Base-by-base conservation (phyloP, 2,113 vertebrate species). In the Callionymus lyra region DNA sequence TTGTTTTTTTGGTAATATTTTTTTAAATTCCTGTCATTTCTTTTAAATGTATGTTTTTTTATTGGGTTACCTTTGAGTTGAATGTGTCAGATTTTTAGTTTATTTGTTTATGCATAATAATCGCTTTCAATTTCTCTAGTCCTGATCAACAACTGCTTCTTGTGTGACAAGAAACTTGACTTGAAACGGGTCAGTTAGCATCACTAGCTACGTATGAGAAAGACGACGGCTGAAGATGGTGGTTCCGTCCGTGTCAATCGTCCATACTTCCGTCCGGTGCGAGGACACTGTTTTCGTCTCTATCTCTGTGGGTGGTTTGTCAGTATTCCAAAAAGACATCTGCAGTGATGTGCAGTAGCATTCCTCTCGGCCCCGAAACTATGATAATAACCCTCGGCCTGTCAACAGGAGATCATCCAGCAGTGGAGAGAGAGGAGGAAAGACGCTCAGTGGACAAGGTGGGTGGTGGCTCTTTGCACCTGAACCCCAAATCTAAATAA, bases 361-460 rank as follows among this genome's bases (percentile, higher is more conserved):
- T 79, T 79, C 74, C 71, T 79, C 44, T 62, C 14, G 31, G 44
- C 36, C 53, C 59, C 50, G 50, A 65, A 76, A 69, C 60, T 59
- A 55, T 0, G 43, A 75, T 79, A 79, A 79, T 81, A 79, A 74
- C 69, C 65, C 53, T 48, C 14, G 45, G 56, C 67, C 47, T 81
- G 76, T 81, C 76, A 74, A 68, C 76, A 56, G 53, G 56, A 59
- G 71, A 79, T 77, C 76, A 72, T 63, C 55, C 47, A 43, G 33
- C 50, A 14, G 63, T 41, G 31, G 56, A 8, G 21, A 8, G 21
- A 27, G 21, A 27, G 21, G 21, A 56, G 42, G 16, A 35, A 34
- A 68, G 51, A 53, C n/a, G 40, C 48, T 35, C 46, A 60, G 41
- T 31, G 43, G 55, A 52, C 56, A 34, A 32, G 33, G 52, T 72